A percentile compares a stretch with the other conserved stretches of the same genome.
phyloP scores from a whole-genome alignment of 2,113 vertebrate genomes.

The Eublepharis macularius region DNA sequence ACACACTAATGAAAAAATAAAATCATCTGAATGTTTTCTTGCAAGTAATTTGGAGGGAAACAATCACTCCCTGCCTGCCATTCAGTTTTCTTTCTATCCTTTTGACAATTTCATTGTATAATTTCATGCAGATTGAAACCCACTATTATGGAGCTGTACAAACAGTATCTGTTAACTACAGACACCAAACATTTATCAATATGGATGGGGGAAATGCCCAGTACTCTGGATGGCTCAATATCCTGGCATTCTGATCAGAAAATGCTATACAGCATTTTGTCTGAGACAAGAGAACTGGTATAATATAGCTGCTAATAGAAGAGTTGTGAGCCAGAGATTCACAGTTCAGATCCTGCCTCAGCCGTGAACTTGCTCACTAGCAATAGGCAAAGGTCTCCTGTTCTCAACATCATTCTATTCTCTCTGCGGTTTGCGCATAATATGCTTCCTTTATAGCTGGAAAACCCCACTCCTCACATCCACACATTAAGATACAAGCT shows the following conservation, averaged over 20 bases:
- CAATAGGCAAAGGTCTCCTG: no score
- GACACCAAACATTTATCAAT: not conserved
- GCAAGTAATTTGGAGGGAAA: not conserved
- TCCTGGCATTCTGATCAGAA: not conserved
- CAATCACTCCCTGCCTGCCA: not conserved
- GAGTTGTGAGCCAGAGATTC: not conserved
- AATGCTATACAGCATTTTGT: not conserved
- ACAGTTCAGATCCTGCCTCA: not conserved
- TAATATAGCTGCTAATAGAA: not conserved
- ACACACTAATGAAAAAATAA: not conserved
- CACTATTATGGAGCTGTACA: not conserved
- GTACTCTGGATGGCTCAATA: not conserved
- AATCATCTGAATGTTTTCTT: no score
- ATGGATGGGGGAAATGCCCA: not conserved
- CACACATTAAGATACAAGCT: not conserved
- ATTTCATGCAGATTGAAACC: not conserved
- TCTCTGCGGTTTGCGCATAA: no score
- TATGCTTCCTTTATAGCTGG: not conserved
- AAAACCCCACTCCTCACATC: not conserved
- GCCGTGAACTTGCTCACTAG: not conserved
- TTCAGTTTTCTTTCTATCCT: not conserved
- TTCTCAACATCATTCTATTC: no score
- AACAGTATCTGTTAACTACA: not conserved
- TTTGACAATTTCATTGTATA: not conserved
- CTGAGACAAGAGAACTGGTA: not conserved